These are phyloP conservation scores for Tetrapedia diversipes DNA, from an alignment of 2,888 invertebrate species.

Conservation along the genomic window DNA sequence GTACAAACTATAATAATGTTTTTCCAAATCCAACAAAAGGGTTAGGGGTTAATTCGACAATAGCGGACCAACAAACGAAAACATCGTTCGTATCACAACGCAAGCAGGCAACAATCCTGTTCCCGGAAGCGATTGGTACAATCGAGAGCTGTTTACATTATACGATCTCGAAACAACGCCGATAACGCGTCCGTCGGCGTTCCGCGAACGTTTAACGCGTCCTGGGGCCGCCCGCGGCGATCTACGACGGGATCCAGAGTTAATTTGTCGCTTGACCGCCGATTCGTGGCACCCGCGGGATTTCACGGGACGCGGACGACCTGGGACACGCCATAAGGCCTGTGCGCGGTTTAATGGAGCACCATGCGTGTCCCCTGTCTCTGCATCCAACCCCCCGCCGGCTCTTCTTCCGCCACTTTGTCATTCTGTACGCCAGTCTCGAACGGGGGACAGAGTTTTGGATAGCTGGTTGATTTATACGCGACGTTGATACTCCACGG, in stretches of 20 bases:
- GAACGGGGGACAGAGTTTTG: neutral
- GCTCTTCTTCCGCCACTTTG: neutral
- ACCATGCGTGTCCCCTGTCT: conserved; percentile 53
- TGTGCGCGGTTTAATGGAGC: conserved; percentile 71
- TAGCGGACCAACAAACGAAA: too few species aligned
- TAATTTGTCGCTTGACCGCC: conserved; percentile 78
- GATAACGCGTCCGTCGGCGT: conserved; percentile 47
- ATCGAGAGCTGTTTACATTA: conserved; percentile 1
- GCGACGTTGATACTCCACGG: too few species aligned
- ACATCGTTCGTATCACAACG: too few species aligned
- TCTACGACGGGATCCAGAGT: conserved; percentile 62
- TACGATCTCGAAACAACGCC: conserved; percentile 8
- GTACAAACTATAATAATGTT: too few species aligned
- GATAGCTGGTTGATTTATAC: conserved; percentile 22
- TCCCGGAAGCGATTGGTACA: conserved; percentile 13
- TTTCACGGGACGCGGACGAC: conserved; percentile 62
- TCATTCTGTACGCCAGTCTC: conserved; percentile 1
- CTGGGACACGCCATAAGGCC: conserved; percentile 61
- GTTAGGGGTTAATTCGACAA: too few species aligned
- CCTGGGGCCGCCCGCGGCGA: conserved; percentile 42
- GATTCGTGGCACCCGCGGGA: conserved; percentile 73
- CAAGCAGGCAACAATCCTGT: too few species aligned
- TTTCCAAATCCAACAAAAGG: too few species aligned
- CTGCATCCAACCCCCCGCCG: too few species aligned
- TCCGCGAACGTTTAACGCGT: conserved; percentile 52